Conservation (phyloP, 1,140 invertebrate genomes). For the Laupala kohalensis region DNA sequence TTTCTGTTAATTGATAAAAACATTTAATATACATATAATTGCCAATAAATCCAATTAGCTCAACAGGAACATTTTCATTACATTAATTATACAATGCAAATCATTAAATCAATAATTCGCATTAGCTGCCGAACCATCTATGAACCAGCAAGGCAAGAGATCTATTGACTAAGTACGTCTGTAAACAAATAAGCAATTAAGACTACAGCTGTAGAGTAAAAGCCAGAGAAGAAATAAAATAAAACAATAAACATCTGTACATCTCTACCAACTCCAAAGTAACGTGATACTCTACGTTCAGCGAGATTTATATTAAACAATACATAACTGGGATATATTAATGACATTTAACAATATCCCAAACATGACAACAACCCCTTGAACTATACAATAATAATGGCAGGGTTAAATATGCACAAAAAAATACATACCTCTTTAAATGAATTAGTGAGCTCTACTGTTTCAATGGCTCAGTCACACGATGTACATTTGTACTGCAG, state of each 20-base stretch:
- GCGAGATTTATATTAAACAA: neutral
- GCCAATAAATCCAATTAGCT: neutral
- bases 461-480: neutral
- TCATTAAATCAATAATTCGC: neutral
- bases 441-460: neutral
- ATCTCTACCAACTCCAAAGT: neutral
- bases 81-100: neutral
- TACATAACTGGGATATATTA: neutral
- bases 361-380: neutral
- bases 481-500: slow-evolving; percentile 10
- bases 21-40: neutral
- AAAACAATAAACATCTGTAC: neutral
- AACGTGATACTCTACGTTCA: neutral
- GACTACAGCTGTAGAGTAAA: neutral
- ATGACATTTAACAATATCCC: neutral
- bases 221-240: neutral
- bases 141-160: neutral
- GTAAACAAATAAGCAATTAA: neutral
- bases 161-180: neutral
- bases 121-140: neutral
- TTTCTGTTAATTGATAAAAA: neutral
- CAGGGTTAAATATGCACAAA: neutral
- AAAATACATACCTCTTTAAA: neutral
- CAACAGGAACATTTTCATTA: neutral
- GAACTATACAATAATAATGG: neutral